Conservation (phyloP, 2,113 vertebrate genomes). For the Hippocampus guttulatus region DNA sequence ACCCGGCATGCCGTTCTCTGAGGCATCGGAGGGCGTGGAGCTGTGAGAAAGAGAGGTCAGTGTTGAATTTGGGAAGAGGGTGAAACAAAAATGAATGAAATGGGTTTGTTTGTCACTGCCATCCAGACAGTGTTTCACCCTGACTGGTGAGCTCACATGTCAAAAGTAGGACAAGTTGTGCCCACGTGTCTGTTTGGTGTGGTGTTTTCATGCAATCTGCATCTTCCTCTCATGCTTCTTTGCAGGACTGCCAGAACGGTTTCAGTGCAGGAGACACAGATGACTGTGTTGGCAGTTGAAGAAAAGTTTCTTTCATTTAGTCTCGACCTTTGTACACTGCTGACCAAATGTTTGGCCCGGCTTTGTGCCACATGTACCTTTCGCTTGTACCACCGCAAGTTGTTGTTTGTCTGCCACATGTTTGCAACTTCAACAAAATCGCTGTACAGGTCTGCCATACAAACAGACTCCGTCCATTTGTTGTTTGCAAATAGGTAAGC, state of each 20-base stretch:
- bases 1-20: conserved; percentile 69
- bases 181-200: conserved; percentile 4
- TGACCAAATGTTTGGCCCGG: not conserved
- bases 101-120: not conserved
- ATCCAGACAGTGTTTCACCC: conserved; percentile 6
- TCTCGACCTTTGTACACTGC: not conserved
- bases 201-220: conserved; percentile 20
- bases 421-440: not conserved
- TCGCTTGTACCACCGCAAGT: not conserved
- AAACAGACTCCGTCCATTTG: not conserved
- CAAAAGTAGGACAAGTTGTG: conserved; percentile 36
- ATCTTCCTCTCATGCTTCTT: not conserved
- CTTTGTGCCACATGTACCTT: not conserved
- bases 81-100: not conserved
- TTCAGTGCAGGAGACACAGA: conserved; percentile 40
- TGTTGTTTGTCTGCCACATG: not conserved
- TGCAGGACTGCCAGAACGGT: conserved; percentile 55
- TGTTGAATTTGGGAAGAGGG: conserved; percentile 21
- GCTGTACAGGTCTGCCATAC: not conserved
- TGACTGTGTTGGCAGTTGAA: conserved; percentile 33
- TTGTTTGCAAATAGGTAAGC: not conserved
- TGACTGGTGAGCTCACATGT: conserved; percentile 27
- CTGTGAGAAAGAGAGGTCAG: conserved; percentile 72
- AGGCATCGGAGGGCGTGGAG: conserved; percentile 71
- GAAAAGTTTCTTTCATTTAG: conserved; percentile 9